These are phyloP conservation scores for Ptilorrhoa leucosticta DNA, from an alignment of 2,113 vertebrate species.

Conservation along the genomic window DNA sequence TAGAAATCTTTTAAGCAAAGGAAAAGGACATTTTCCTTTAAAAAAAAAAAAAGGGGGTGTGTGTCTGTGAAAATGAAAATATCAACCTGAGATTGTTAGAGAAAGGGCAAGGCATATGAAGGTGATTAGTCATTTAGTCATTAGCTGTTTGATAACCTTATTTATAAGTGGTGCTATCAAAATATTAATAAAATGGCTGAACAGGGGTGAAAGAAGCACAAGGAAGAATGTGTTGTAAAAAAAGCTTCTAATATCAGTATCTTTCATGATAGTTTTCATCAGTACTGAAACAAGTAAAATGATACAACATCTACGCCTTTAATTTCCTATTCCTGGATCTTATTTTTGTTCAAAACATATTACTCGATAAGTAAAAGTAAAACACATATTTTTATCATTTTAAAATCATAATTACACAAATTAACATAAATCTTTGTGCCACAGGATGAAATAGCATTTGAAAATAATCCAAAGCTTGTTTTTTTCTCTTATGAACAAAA, in stretches of 20 bases:
- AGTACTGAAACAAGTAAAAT: background rate
- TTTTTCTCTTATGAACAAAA: background rate
- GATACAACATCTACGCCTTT: background rate
- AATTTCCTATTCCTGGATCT: background rate
- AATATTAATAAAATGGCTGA: background rate
- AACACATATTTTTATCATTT: background rate
- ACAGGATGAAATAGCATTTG: background rate
- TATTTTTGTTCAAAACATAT: background rate
- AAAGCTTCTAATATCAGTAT: background rate
- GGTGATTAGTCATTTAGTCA: background rate
- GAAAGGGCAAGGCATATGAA: background rate
- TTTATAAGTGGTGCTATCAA: background rate
- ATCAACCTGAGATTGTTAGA: background rate
- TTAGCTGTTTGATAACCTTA: background rate
- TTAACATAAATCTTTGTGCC: background rate
- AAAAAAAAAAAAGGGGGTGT: rapidly evolving
- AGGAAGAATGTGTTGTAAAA: background rate
- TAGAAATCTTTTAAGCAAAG: background rate
- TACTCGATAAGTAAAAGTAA: background rate
- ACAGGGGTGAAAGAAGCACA: background rate
- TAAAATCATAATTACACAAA: background rate
- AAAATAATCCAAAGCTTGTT: background rate
- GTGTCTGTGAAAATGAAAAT: background rate
- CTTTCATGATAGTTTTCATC: background rate
- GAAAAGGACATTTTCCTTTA: rapidly evolving